Evolutionary conservation across 2,113 vertebrate species (phyloP).

Genomic region (Ochotona curzoniae): DNA sequence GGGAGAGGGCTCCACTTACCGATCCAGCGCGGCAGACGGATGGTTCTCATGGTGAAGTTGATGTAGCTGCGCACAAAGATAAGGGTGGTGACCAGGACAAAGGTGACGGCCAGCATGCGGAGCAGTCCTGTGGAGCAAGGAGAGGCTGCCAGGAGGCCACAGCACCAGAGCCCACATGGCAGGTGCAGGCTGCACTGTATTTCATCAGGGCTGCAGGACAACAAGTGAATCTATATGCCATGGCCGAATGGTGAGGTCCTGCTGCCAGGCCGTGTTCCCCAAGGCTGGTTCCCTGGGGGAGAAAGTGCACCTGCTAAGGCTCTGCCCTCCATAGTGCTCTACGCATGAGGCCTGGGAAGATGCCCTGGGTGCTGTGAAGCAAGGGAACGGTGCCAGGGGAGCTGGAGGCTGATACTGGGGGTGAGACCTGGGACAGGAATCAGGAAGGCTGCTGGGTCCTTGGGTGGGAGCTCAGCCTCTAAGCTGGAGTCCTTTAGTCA

Average conservation of each 20-base stretch:
- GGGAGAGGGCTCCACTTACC: slow-evolving; percentile 43
- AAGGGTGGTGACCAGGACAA: slow-evolving; percentile 64
- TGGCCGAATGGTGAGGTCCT: background rate
- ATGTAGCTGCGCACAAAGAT: slow-evolving; percentile 31
- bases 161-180: fast-evolving
- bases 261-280: background rate
- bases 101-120: background rate
- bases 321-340: background rate
- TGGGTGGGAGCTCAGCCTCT: background rate
- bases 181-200: background rate
- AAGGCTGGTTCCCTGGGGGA: background rate
- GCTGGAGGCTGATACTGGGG: background rate
- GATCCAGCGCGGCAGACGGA: slow-evolving; percentile 68
- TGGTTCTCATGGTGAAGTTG: background rate
- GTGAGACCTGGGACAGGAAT: background rate
- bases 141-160: background rate
- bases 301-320: background rate
- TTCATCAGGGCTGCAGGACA: background rate
- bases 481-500: background rate
- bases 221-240: fast-evolving
- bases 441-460: background rate
- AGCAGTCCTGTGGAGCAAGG: slow-evolving; percentile 69
- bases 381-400: too few species aligned
- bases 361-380: too few species aligned
- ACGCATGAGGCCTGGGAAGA: background rate